Evolutionary conservation across 2,113 vertebrate species (phyloP).

Genomic region (Xiphorhynchus elegans): DNA sequence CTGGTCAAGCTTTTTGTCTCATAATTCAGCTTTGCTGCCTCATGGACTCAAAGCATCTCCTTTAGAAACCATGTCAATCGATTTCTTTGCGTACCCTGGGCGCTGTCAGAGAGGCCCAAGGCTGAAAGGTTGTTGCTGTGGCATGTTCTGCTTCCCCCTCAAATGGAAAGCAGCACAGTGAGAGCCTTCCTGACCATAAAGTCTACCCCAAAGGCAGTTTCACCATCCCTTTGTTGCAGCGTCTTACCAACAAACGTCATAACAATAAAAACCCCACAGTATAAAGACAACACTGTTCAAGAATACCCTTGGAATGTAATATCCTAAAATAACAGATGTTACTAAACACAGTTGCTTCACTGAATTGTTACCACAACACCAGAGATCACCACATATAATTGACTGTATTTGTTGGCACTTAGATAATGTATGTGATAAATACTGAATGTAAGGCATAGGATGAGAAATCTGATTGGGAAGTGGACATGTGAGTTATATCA

Average conservation of each 20-base stretch:
- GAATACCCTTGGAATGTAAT: neutral
- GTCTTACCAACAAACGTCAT: neutral
- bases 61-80: neutral
- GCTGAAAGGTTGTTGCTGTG: neutral
- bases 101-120: neutral
- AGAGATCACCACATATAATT: neutral
- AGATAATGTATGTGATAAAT: neutral
- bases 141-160: neutral
- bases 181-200: neutral
- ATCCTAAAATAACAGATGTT: neutral
- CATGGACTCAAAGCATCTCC: neutral
- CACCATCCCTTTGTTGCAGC: accelerated
- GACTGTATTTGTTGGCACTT: neutral
- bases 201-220: neutral
- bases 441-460: neutral
- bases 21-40: neutral
- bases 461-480: neutral
- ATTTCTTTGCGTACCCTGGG: neutral
- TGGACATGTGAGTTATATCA: neutral
- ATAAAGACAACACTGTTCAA: neutral
- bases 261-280: neutral
- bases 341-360: neutral
- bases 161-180: neutral
- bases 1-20: neutral
- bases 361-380: neutral